These are phyloP conservation scores for Loriculus beryllinus DNA, from an alignment of 2,797 vertebrate genomes.

Conservation along the genomic window DNA sequence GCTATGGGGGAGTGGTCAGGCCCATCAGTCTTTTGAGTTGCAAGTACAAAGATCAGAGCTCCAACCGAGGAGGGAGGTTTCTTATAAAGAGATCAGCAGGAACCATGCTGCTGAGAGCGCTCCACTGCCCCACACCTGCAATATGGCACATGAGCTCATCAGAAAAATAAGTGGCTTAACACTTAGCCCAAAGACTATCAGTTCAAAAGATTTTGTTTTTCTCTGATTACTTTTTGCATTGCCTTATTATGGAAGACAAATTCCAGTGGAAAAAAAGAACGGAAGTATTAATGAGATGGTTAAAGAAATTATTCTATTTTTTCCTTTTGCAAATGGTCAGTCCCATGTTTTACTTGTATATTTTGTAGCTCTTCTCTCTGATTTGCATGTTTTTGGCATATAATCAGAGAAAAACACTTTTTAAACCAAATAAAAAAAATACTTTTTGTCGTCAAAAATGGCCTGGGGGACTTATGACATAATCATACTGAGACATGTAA, in stretches of 20 bases:
- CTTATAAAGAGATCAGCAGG: not conserved
- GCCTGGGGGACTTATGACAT: not conserved
- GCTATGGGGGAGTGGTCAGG: not conserved
- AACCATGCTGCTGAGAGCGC: not conserved
- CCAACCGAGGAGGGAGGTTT: not conserved
- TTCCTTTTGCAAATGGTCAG: not conserved
- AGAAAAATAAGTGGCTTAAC: not conserved
- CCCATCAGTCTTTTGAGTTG: not conserved
- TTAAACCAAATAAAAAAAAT: not conserved
- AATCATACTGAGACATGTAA: conserved; percentile 1
- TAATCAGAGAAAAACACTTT: not conserved
- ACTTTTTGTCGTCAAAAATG: not conserved
- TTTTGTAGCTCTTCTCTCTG: not conserved
- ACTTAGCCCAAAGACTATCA: not conserved
- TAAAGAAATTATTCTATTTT: not conserved
- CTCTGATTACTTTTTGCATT: not conserved
- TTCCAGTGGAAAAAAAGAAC: not conserved
- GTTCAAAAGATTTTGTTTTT: not conserved
- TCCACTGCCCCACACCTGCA: not conserved
- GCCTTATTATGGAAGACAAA: not conserved
- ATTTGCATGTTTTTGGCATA: not conserved
- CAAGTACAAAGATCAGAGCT: not conserved
- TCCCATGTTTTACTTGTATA: not conserved
- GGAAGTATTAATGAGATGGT: not conserved
- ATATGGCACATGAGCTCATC: not conserved